phyloP scores from a whole-genome alignment of 2,888 invertebrate species.

The Lasioglossum vierecki region DNA sequence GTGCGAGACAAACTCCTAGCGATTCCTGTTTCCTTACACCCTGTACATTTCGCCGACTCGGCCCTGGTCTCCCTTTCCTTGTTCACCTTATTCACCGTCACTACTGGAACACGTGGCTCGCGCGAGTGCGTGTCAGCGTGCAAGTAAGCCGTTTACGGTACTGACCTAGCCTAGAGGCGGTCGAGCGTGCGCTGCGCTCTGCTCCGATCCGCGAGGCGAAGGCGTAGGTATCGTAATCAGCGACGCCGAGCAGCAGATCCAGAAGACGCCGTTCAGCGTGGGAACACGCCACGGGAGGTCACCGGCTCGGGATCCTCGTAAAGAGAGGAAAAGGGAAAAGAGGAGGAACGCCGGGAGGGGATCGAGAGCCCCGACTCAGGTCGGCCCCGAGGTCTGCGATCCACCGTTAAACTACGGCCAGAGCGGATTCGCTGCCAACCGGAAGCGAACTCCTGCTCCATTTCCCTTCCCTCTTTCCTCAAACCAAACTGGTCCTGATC shows the following conservation, averaged over 20 bases:
- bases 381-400: slow-evolving; percentile 71
- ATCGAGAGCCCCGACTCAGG: slow-evolving; percentile 48
- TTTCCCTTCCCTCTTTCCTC: slow-evolving; percentile 56
- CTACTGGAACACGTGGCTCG: slow-evolving; percentile 56
- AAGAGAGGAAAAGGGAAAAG: slow-evolving; percentile 50
- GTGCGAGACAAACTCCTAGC: no score
- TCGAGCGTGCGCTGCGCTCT: slow-evolving; percentile 65
- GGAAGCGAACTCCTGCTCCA: slow-evolving; percentile 63
- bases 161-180: slow-evolving; percentile 78
- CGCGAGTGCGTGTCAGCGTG: slow-evolving; percentile 69
- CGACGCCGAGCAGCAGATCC: slow-evolving; percentile 73
- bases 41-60: neutral
- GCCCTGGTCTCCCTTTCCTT: slow-evolving; percentile 15
- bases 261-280: slow-evolving; percentile 79
- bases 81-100: slow-evolving; percentile 40
- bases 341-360: slow-evolving; percentile 20
- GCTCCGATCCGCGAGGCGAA: slow-evolving; percentile 67
- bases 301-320: slow-evolving; percentile 50
- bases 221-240: slow-evolving; percentile 79
- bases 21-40: neutral
- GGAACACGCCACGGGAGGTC: slow-evolving; percentile 80
- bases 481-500: neutral
- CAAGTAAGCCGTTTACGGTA: slow-evolving; percentile 79
- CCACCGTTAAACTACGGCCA: slow-evolving; percentile 72
- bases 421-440: slow-evolving; percentile 34